phyloP scores from a whole-genome alignment of 2,113 vertebrate genomes.

The Lota lota region DNA sequence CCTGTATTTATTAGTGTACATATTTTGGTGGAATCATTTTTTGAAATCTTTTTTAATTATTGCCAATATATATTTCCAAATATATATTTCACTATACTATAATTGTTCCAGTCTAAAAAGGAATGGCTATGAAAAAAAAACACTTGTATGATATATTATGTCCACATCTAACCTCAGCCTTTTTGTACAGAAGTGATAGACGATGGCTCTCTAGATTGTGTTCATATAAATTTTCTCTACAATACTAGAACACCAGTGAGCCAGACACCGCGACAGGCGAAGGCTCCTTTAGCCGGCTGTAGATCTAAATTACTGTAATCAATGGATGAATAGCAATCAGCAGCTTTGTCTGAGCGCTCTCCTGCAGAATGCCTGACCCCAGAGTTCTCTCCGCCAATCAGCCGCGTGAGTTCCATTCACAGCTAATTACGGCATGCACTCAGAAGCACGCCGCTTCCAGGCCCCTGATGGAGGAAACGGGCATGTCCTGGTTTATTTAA shows the following conservation, averaged over 20 bases:
- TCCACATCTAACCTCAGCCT: too few relatives aligned
- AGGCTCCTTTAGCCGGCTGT: constrained; percentile 49
- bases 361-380: constrained; percentile 61
- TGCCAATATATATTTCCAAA: too few relatives aligned
- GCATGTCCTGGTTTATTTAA: constrained; percentile 25
- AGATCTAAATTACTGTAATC: constrained; percentile 73
- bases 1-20: too few relatives aligned
- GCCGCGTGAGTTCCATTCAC: constrained; percentile 47
- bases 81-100: too few relatives aligned
- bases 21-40: too few relatives aligned
- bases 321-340: constrained; percentile 74
- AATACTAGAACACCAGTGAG: neutral
- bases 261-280: constrained; percentile 47
- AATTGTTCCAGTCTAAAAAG: too few relatives aligned
- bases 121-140: too few relatives aligned
- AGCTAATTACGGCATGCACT: constrained; percentile 50
- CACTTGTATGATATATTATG: too few relatives aligned
- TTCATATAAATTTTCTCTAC: neutral
- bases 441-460: constrained; percentile 42
- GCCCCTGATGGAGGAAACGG: constrained; percentile 52
- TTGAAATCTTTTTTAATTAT: too few relatives aligned
- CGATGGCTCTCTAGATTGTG: constrained; percentile 13
- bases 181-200: too few relatives aligned
- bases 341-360: constrained; percentile 55
- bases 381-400: constrained; percentile 57